Evolutionary conservation across 2,113 vertebrate species (phyloP), one percentile per base, ranked within the genome.

Genomic region (Lepus timidus): DNA sequence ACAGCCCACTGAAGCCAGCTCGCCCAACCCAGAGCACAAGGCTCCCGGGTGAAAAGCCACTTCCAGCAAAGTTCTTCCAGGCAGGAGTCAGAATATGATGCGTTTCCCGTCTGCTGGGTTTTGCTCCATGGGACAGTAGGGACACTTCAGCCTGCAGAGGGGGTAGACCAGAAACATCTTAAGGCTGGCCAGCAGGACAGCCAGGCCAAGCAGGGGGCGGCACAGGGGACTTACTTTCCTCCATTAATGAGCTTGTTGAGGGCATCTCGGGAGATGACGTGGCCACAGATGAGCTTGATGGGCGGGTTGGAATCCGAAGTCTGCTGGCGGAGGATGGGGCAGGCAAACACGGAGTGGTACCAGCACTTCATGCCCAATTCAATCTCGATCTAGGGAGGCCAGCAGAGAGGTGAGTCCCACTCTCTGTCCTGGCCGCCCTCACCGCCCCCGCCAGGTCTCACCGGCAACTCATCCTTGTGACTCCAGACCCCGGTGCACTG

Each of bases 71-170:
- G 85, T 92, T 76, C 71, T 85, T 61, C 36, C 75, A 31, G 85
- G 92, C 23, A 36, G 82, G 93, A 96, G 97, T 99, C 99, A 99
- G 98, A 99, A 99, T 97, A 98, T 99, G 97, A 99, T 99, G 97
- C 98, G 99, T 96, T 99, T 99, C 96, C 99, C 99, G 85, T 99
- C 99, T 96, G 99, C 99, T 3, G 99, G 99, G 96, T 99, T 99
- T 98, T 99, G 99, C 97, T 99, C 99, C 99, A 99, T 99, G 71
- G 99, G 99, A 94, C 99, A 99, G 97, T 99, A 99, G 61, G 99
- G 99, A 97, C 99, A 99, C 98, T 99, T 99, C 94, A 99, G 98
- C 98, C 99, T 99, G 98, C 75, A 89, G 91, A 97, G 19, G 36
- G 88, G 90, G 58, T 19, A 96, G 27, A 73, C 19, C n/a, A 90